phyloP scores from a whole-genome alignment of 2,888 invertebrate genomes.

The Troides helena region DNA sequence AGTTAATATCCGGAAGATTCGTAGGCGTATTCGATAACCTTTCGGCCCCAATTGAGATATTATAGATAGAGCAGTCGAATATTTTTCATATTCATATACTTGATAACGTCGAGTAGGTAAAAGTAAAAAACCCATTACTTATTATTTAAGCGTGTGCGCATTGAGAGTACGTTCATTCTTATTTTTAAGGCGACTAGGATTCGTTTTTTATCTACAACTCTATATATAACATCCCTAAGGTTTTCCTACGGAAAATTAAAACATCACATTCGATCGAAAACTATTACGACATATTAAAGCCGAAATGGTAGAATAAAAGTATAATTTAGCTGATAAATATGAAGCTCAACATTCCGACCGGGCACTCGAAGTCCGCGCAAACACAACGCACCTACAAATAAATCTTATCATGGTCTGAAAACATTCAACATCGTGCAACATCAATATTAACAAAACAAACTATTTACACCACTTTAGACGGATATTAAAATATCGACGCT shows the following conservation, averaged over 20 bases:
- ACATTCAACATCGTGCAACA: conserved; percentile 74
- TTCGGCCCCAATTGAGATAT: conserved; percentile 25
- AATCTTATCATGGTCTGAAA: conserved; percentile 55
- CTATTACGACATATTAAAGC: conserved; percentile 11
- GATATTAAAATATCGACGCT: conserved; percentile 68
- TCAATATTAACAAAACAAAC: conserved; percentile 73
- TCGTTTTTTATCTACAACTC: conserved; percentile 20
- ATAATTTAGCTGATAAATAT: conserved; percentile 27
- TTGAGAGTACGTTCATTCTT: conserved; percentile 22
- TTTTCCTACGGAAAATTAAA: conserved; percentile 18
- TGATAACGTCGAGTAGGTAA: not conserved
- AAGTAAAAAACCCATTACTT: conserved; percentile 17
- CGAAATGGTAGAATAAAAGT: conserved; percentile 24
- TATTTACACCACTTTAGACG: conserved; percentile 61
- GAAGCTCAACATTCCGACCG: conserved; percentile 27
- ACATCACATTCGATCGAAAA: conserved; percentile 8
- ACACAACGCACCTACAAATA: conserved; percentile 32
- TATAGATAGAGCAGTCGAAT: conserved; percentile 29
- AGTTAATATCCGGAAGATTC: conserved; percentile 25
- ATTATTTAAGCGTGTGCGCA: conserved; percentile 24
- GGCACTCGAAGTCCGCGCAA: conserved; percentile 11
- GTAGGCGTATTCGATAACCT: not conserved
- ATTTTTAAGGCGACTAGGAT: conserved; percentile 13
- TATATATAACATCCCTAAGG: conserved; percentile 27
- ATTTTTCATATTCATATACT: conserved; percentile 1